Evolutionary conservation across 92 coral and sea anemone genomes (phyloP).

Genomic region (Anthopleura xanthogrammica): DNA sequence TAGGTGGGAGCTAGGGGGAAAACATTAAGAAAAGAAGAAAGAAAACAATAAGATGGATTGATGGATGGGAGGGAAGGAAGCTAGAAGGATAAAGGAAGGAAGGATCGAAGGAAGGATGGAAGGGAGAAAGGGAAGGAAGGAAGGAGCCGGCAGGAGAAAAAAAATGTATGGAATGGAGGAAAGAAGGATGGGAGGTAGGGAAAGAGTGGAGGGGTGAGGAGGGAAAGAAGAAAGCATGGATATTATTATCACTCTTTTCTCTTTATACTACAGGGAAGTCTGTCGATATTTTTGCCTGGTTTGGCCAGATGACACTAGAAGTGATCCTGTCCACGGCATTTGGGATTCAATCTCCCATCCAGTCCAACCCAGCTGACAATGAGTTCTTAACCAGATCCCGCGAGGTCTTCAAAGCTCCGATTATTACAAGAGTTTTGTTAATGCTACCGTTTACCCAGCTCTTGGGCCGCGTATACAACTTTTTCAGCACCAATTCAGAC

Average conservation of each 20-base stretch:
- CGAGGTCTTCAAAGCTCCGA: not conserved
- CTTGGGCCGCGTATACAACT: not conserved
- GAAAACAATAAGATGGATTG: too few species aligned
- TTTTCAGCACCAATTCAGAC: not conserved
- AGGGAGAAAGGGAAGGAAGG: too few species aligned
- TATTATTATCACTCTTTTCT: too few species aligned
- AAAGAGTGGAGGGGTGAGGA: not conserved
- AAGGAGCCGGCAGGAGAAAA: too few species aligned
- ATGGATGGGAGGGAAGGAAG: too few species aligned
- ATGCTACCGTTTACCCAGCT: not conserved
- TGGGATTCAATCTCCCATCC: slow-evolving; percentile 63
- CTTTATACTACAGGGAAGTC: slow-evolving; percentile 20
- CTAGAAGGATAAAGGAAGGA: too few species aligned
- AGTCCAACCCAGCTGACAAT: slow-evolving; percentile 49
- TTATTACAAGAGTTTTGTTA: not conserved
- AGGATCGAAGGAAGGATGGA: too few species aligned
- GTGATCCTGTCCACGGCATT: slow-evolving; percentile 60
- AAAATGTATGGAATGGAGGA: too few species aligned
- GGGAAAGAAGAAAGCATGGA: too few species aligned
- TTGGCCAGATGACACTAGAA: slow-evolving; percentile 61
- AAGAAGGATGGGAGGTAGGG: slow-evolving; percentile 1
- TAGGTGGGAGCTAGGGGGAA: too few species aligned
- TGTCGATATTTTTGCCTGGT: slow-evolving; percentile 62
- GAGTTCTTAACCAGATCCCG: slow-evolving; percentile 19
- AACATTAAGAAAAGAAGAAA: too few species aligned